phyloP scores from a whole-genome alignment of 2,888 invertebrate species.

The Apoderus coryli region DNA sequence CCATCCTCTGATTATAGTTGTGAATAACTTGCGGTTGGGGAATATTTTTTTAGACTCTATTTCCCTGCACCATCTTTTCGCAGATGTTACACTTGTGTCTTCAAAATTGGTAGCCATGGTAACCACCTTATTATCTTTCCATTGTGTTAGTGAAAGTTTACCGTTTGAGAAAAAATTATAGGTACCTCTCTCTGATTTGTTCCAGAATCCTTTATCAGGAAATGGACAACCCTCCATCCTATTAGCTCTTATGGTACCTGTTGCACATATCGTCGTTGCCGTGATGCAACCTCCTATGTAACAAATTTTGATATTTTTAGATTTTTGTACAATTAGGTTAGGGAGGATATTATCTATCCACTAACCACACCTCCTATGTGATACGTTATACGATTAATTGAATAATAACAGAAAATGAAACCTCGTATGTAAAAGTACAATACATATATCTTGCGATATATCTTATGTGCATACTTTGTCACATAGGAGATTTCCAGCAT shows the following conservation, averaged over 20 bases:
- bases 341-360: too few species aligned
- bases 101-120: slow-evolving; percentile 12
- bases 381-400: too few species aligned
- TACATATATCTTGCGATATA: too few species aligned
- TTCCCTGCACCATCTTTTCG: not conserved
- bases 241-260: slow-evolving; percentile 12
- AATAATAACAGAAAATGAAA: too few species aligned
- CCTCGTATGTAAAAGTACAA: too few species aligned
- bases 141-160: slow-evolving; percentile 8
- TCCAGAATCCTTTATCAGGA: slow-evolving; percentile 5
- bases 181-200: too few species aligned
- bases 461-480: too few species aligned
- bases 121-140: slow-evolving; percentile 15
- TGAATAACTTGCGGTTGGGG: not conserved
- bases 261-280: slow-evolving; percentile 12
- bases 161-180: slow-evolving; percentile 1
- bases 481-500: too few species aligned
- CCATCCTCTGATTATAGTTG: slow-evolving; percentile 8
- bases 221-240: slow-evolving; percentile 9
- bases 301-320: too few species aligned
- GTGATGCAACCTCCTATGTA: too few species aligned
- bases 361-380: too few species aligned
- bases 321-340: too few species aligned
- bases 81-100: not conserved
- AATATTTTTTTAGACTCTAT: slow-evolving; percentile 1